Percentiles rank a stretch among this genome's conserved stretches.
Conservation (phyloP, 2,888 invertebrate species). For the Strigamia transsilvanica region DNA sequence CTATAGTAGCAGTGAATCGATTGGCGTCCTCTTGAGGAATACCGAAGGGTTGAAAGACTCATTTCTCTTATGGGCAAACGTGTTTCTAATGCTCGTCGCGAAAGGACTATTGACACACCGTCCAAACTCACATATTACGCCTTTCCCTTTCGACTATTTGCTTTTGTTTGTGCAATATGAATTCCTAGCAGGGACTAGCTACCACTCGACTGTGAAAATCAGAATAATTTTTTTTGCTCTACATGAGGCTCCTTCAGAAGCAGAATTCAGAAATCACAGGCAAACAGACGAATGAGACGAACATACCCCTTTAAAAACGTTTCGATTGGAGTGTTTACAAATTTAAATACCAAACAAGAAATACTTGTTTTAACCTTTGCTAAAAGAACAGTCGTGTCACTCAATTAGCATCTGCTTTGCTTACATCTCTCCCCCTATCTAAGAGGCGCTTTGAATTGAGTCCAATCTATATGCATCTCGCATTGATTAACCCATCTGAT, state of each 20-base stretch:
- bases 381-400: not conserved
- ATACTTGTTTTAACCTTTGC: not conserved
- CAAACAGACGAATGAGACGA: not conserved
- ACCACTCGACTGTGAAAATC: not conserved
- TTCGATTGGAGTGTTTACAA: not conserved
- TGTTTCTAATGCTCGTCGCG: constrained; percentile 44
- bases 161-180: constrained; percentile 24
- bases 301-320: not conserved
- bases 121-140: constrained; percentile 41
- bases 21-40: constrained; percentile 1
- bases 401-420: constrained; percentile 26
- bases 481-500: not conserved
- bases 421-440: not conserved
- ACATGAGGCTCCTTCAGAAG: not conserved
- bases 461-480: constrained; percentile 7
- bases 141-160: not conserved
- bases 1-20: not conserved
- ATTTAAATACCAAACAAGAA: not conserved
- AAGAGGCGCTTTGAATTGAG: constrained; percentile 7
- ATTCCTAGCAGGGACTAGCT: not conserved
- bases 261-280: not conserved
- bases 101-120: constrained; percentile 38
- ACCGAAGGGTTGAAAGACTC: constrained; percentile 15
- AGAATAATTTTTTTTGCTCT: constrained; percentile 3
- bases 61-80: constrained; percentile 48